Evolutionary conservation across 2,888 invertebrate genomes (phyloP), one percentile per base, ranked within the genome.

Genomic region (Psylliodes chrysocephalus): DNA sequence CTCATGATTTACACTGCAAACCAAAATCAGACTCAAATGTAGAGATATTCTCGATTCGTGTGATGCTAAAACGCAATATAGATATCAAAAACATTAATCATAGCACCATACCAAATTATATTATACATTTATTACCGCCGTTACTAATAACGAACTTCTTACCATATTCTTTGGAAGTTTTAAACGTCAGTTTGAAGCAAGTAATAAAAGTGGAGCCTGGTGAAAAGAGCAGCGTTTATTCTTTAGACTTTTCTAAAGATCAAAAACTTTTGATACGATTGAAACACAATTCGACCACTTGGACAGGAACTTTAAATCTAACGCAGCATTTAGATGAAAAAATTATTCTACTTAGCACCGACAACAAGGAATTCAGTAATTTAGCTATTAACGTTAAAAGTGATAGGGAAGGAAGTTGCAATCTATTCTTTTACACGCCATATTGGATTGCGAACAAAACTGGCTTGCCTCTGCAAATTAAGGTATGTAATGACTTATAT

Each of bases 381-480:
- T 84, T 92, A 70, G 85, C 88, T 17, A 84, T 93, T 49, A 88
- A 89, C 75, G 87, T 91, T 22, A 88, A 88, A 69, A 85, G 90
- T 15, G 89, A 88, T 63, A 84, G 89, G 54, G 85, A 85, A 33
- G 86, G 87, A 53, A 86, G 87, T 72, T 87, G 89, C 81, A 87
- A 89, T 67, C 81, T 93, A 56, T 86, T 86, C 75, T 84, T 93
- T 75, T 91, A 91, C 79, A 89, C 93, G 1, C 92, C 93, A 12
- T 94, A 91, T 80, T 96, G 95, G 95, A 86, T 96, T 75, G 89
- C 95, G 69, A 96, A 96, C 83, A 93, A 93, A 82, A 92, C 94
- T 2, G 92, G 92, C 10, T 82, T 95, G 66, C 93, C 95, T 1
- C 81, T 96, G 69, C 90, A 91, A 79, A 86, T 94, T 69, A 90